Evolutionary conservation across 1,140 invertebrate species (phyloP).

Genomic region (Drosophila kanapiae): DNA sequence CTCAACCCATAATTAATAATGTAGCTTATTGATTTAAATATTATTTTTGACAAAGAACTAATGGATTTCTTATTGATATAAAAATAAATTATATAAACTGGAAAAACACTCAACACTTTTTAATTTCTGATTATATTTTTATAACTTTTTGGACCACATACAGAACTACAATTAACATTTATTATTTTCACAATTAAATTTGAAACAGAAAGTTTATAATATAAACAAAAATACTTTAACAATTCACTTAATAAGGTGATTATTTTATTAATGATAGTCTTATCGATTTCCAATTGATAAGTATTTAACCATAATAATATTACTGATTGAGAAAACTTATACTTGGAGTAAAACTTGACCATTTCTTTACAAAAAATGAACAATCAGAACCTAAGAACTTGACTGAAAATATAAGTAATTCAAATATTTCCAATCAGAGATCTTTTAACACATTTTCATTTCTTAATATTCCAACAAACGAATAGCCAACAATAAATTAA

Average conservation of each 20-base stretch:
- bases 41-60: background rate
- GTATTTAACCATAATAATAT: no score
- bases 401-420: background rate
- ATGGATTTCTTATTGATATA: no score
- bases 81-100: no score
- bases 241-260: no score
- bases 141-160: background rate
- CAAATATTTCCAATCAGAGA: no score
- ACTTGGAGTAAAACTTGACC: no score
- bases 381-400: background rate
- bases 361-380: background rate
- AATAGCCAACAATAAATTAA: conserved; percentile 8
- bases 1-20: no score
- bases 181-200: background rate
- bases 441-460: background rate
- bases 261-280: no score
- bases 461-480: background rate
- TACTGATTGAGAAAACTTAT: background rate
- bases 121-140: background rate
- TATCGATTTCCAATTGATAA: no score
- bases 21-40: background rate
- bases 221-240: background rate
- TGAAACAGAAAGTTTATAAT: no score
- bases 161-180: background rate
- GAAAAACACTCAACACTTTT: background rate